Percentiles rank a stretch among this genome's conserved stretches.
Evolutionary conservation across 2,113 vertebrate genomes (phyloP).

Genomic region (Gymnogyps californianus): DNA sequence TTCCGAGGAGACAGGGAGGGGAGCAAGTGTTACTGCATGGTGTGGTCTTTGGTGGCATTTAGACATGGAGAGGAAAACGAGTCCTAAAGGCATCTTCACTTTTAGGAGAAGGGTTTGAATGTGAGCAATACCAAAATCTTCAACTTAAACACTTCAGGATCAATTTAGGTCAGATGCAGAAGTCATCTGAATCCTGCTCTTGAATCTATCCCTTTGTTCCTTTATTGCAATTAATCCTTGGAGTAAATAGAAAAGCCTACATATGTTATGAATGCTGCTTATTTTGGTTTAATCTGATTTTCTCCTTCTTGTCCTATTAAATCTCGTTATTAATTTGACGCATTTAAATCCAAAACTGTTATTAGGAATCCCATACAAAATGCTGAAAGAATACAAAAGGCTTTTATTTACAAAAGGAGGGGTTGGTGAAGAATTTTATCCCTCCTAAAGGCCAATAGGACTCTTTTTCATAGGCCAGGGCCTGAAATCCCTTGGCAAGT

Average conservation of each 20-base stretch:
- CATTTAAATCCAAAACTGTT: neutral
- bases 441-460: neutral
- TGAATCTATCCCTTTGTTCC: neutral
- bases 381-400: neutral
- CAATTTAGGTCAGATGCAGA: neutral
- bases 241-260: neutral
- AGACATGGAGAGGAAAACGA: neutral
- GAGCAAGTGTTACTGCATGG: neutral
- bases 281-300: constrained; percentile 35
- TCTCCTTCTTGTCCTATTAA: neutral
- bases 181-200: neutral
- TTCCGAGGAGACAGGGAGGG: neutral
- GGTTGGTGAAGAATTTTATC: neutral
- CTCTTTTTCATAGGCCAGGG: neutral
- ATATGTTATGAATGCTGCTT: neutral
- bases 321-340: neutral
- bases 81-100: neutral
- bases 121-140: neutral
- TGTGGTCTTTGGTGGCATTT: neutral
- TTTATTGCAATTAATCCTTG: neutral
- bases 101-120: neutral
- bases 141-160: neutral
- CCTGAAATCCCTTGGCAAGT: neutral
- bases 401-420: neutral
- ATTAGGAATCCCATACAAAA: neutral